These are phyloP conservation scores for Popillia japonica DNA, from an alignment of 1,140 invertebrate species.

Conservation along the genomic window DNA sequence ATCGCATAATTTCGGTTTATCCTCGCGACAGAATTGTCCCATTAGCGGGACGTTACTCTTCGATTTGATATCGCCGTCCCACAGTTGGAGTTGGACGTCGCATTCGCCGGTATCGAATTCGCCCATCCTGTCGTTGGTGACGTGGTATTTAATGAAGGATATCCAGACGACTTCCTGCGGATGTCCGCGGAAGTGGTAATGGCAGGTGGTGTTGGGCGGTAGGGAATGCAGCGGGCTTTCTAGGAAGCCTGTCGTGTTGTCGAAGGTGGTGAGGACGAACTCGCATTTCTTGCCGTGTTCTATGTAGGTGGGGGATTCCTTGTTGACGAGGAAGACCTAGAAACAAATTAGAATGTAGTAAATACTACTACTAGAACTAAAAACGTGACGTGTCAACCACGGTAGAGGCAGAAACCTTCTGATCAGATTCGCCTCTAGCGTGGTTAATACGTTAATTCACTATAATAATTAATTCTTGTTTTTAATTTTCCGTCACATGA, in stretches of 20 bases:
- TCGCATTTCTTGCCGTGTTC: slow-evolving; percentile 77
- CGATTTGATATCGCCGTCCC: slow-evolving; percentile 70
- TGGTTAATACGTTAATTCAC: too few relatives aligned
- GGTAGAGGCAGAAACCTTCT: too few relatives aligned
- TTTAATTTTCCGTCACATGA: too few relatives aligned
- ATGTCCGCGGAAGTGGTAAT: slow-evolving; percentile 83
- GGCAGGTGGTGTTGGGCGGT: slow-evolving; percentile 84
- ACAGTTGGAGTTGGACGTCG: slow-evolving; percentile 76
- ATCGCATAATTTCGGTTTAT: slow-evolving; percentile 76
- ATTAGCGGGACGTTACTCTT: slow-evolving; percentile 67
- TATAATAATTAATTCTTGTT: too few relatives aligned
- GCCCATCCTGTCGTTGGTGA: slow-evolving; percentile 69
- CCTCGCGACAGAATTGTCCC: slow-evolving; percentile 79
- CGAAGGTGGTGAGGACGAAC: slow-evolving; percentile 78
- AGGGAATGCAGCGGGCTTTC: slow-evolving; percentile 83
- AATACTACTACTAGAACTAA: too few relatives aligned
- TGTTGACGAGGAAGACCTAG: slow-evolving; percentile 77
- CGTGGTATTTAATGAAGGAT: slow-evolving; percentile 83
- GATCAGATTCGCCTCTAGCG: too few relatives aligned
- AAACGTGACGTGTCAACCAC: too few relatives aligned
- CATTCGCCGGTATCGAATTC: slow-evolving; percentile 75
- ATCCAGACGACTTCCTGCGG: slow-evolving; percentile 80
- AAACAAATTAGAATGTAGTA: background rate
- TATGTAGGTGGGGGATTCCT: slow-evolving; percentile 76
- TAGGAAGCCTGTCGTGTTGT: slow-evolving; percentile 76